Conservation (phyloP, 2,797 vertebrate genomes). For the Sphenodon punctatus region DNA sequence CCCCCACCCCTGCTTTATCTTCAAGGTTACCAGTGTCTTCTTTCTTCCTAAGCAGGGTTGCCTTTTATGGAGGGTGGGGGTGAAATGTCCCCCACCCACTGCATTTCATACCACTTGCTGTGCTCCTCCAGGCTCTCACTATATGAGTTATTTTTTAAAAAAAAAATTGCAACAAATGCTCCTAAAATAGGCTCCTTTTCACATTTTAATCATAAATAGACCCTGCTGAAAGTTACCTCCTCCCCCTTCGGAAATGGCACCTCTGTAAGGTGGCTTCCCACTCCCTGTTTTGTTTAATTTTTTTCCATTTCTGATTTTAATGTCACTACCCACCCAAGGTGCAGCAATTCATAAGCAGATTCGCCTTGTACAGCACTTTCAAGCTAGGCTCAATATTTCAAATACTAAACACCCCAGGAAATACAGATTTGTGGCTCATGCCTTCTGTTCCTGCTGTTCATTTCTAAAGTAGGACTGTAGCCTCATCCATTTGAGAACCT, state of each 20-base stretch:
- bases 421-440: background rate
- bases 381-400: background rate
- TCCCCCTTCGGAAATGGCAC: too few species aligned
- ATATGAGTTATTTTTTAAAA: too few species aligned
- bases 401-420: background rate
- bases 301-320: background rate
- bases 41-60: too few species aligned
- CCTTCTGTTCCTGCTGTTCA: background rate
- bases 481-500: accelerated
- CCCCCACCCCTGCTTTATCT: too few species aligned
- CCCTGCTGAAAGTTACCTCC: too few species aligned
- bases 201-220: too few species aligned
- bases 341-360: background rate
- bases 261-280: background rate
- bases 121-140: too few species aligned
- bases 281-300: background rate
- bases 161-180: too few species aligned
- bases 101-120: too few species aligned
- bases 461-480: background rate
- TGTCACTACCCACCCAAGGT: background rate
- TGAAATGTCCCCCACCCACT: too few species aligned
- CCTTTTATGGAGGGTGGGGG: too few species aligned
- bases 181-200: too few species aligned
- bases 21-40: accelerated
- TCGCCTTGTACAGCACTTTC: accelerated